These are phyloP conservation scores for Hycleus phaleratus DNA, from an alignment of 1,140 invertebrate species.

Conservation along the genomic window DNA sequence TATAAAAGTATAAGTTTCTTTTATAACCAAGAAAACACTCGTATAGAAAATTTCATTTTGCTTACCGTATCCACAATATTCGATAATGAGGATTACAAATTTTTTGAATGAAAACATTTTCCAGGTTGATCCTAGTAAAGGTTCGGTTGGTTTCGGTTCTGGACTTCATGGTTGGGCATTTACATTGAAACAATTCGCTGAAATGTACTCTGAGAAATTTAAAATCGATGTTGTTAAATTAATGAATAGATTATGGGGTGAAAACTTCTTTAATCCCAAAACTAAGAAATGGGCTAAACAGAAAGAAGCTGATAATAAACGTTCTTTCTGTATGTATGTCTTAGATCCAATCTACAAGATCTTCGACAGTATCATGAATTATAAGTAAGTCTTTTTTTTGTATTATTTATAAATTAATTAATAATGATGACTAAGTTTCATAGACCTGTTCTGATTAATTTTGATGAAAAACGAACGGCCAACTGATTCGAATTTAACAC, in stretches of 20 bases:
- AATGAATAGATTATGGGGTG: conserved; percentile 95
- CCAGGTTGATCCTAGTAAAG: conserved; percentile 89
- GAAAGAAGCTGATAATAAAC: conserved; percentile 82
- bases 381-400: conserved; percentile 48
- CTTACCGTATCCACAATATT: conserved; percentile 24
- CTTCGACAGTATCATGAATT: conserved; percentile 97
- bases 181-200: conserved; percentile 97
- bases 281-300: conserved; percentile 98
- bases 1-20: conserved; percentile 1
- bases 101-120: conserved; percentile 11
- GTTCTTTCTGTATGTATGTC: conserved; percentile 98
- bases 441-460: conserved; percentile 22
- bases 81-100: too few species aligned
- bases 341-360: conserved; percentile 99
- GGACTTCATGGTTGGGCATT: conserved; percentile 99
- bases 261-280: conserved; percentile 96
- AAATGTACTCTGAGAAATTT: conserved; percentile 98
- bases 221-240: conserved; percentile 95
- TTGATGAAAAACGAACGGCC: conserved; percentile 24
- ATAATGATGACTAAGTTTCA: conserved; percentile 21
- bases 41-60: conserved; percentile 24
- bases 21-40: conserved; percentile 19
- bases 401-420: not conserved
- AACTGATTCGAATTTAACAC: conserved; percentile 13
- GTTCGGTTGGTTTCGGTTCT: conserved; percentile 98